A percentile compares a stretch with the other conserved stretches of the same genome.
These are phyloP conservation scores for Pristionchus exspectatus DNA, from an alignment of 2,888 invertebrate genomes.

Conservation along the genomic window DNA sequence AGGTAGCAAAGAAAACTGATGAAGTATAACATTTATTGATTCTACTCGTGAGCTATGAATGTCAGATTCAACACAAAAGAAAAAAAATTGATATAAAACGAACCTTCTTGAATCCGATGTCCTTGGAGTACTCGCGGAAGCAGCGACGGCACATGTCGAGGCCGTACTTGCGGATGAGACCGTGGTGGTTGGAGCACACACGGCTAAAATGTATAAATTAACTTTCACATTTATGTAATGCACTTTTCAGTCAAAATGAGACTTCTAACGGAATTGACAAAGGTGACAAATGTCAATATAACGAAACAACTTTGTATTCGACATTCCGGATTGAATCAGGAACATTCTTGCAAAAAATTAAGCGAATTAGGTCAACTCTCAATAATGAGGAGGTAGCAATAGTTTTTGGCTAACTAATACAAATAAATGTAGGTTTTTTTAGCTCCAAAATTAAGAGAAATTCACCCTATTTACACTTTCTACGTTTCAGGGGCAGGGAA, in stretches of 20 bases:
- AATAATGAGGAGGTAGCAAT: too few relatives aligned
- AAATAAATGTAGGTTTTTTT: too few relatives aligned
- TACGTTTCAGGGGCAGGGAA: neutral
- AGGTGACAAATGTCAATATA: neutral
- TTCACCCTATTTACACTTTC: too few relatives aligned
- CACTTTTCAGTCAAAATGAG: too few relatives aligned
- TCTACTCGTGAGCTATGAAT: neutral
- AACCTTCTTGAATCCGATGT: conserved; percentile 99
- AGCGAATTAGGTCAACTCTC: too few relatives aligned
- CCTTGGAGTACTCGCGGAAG: conserved; percentile 94
- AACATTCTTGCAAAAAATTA: too few relatives aligned
- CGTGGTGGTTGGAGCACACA: conserved; percentile 97
- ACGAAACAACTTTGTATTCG: too few relatives aligned
- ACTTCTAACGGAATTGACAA: neutral
- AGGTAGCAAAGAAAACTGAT: neutral
- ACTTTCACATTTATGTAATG: too few relatives aligned
- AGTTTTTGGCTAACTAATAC: too few relatives aligned
- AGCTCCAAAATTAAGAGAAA: too few relatives aligned
- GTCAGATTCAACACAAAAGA: neutral
- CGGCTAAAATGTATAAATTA: conserved; percentile 82
- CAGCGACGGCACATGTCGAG: conserved; percentile 89
- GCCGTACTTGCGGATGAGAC: conserved; percentile 87
- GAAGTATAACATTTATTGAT: too few relatives aligned
- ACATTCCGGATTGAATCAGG: too few relatives aligned
- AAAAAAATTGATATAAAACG: neutral